A percentile compares a stretch with the other conserved stretches of the same genome.
These are phyloP conservation scores for Eufriesea mexicana DNA, from an alignment of 1,140 invertebrate genomes.

Conservation along the genomic window DNA sequence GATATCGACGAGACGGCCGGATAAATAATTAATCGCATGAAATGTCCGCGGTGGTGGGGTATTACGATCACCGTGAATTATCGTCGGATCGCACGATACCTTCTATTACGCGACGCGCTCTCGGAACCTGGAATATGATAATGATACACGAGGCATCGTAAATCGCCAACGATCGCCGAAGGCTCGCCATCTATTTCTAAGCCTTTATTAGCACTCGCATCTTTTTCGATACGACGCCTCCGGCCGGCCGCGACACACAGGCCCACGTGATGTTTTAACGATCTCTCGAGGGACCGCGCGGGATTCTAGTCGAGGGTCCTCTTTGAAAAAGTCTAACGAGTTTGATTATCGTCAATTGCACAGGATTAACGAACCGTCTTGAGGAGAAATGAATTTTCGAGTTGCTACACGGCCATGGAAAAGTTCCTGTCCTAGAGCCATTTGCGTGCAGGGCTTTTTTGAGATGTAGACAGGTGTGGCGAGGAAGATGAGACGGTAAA, in stretches of 20 bases:
- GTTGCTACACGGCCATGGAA: too few relatives aligned
- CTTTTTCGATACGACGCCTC: slow-evolving; percentile 25
- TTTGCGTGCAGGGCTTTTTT: too few relatives aligned
- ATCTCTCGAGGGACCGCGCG: background rate
- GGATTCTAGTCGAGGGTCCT: background rate
- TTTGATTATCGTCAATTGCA: background rate
- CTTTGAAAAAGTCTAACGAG: slow-evolving; percentile 2
- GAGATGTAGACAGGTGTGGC: too few relatives aligned
- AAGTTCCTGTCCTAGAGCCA: too few relatives aligned
- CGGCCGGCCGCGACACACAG: background rate
- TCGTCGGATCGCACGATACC: slow-evolving; percentile 23
- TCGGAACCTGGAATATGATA: slow-evolving; percentile 34
- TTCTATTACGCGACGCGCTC: slow-evolving; percentile 37
- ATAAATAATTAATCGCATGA: slow-evolving; percentile 14
- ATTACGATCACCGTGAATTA: slow-evolving; percentile 24
- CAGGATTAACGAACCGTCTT: background rate
- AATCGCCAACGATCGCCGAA: slow-evolving; percentile 22
- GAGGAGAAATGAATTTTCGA: background rate
- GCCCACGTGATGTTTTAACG: background rate
- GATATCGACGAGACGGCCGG: background rate
- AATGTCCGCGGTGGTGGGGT: background rate
- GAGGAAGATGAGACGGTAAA: too few relatives aligned
- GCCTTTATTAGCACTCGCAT: slow-evolving; percentile 24
- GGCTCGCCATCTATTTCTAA: slow-evolving; percentile 28
- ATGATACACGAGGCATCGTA: slow-evolving; percentile 45